Evolutionary conservation across 2,113 vertebrate genomes (phyloP).

Genomic region (Corydoras sp.): DNA sequence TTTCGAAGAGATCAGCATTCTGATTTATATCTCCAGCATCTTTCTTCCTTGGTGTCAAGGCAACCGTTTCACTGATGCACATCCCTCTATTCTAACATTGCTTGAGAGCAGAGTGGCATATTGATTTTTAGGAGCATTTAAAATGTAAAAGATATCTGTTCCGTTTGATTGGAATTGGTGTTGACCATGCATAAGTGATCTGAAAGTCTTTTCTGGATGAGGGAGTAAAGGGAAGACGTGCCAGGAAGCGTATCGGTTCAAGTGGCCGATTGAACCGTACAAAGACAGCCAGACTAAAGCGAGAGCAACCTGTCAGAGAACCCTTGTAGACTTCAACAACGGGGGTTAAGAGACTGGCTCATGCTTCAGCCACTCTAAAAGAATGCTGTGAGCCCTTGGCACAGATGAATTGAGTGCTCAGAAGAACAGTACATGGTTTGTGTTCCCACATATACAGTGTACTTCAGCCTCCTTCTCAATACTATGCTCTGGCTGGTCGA

Average conservation of each 20-base stretch:
- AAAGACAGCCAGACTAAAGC: slow-evolving; percentile 55
- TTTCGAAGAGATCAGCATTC: slow-evolving; percentile 20
- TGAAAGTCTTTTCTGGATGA: slow-evolving; percentile 25
- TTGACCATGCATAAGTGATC: slow-evolving; percentile 41
- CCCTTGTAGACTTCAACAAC: slow-evolving; percentile 28
- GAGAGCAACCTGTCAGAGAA: slow-evolving; percentile 39
- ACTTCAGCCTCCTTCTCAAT: slow-evolving; percentile 8
- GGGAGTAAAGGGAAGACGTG: slow-evolving; percentile 34
- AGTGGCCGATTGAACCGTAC: slow-evolving; percentile 56
- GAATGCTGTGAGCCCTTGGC: slow-evolving; percentile 32
- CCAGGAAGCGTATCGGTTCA: slow-evolving; percentile 50
- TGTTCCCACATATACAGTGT: slow-evolving; percentile 16
- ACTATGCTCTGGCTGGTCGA: slow-evolving; percentile 28
- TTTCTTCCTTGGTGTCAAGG: slow-evolving; percentile 37
- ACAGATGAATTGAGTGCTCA: slow-evolving; percentile 38
- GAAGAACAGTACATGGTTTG: slow-evolving; percentile 9
- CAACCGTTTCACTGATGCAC: slow-evolving; percentile 35
- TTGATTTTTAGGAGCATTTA: slow-evolving; percentile 40
- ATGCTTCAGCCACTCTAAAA: slow-evolving; percentile 38
- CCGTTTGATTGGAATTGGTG: slow-evolving; percentile 36
- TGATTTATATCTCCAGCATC: background rate
- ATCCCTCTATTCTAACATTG: slow-evolving; percentile 3
- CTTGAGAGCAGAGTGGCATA: slow-evolving; percentile 20
- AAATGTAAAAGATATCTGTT: slow-evolving; percentile 43
- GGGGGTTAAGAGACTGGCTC: slow-evolving; percentile 38